Evolutionary conservation across 2,888 invertebrate species (phyloP).

Genomic region (Drymonia ruficornis): DNA sequence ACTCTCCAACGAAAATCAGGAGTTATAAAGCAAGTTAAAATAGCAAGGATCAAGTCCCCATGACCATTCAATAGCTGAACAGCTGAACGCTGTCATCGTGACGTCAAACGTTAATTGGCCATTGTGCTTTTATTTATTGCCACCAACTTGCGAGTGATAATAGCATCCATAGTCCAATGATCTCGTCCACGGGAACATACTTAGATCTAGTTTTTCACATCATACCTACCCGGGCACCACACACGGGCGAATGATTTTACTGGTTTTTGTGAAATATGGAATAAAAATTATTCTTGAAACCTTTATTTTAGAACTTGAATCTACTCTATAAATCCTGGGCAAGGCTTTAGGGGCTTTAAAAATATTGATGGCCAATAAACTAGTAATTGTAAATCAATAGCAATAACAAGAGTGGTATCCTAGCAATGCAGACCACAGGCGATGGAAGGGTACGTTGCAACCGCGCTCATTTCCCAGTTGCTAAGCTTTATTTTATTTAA

Average conservation of each 20-base stretch:
- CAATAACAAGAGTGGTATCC: slow-evolving; percentile 42
- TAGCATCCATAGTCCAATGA: slow-evolving; percentile 9
- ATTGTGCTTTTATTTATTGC: slow-evolving; percentile 44
- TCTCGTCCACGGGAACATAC: background rate
- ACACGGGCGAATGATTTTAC: no score
- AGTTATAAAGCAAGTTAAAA: background rate
- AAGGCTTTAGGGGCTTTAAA: background rate
- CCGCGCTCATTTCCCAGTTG: background rate
- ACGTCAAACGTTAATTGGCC: slow-evolving; percentile 52
- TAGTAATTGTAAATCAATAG: slow-evolving; percentile 45
- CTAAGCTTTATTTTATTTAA: background rate
- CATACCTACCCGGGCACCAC: no score
- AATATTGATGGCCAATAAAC: slow-evolving; percentile 17
- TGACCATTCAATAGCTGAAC: background rate
- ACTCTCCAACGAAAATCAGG: no score
- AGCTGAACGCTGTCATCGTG: slow-evolving; percentile 8
- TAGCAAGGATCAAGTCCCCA: slow-evolving; percentile 8
- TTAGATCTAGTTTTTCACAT: no score
- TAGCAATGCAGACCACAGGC: slow-evolving; percentile 50
- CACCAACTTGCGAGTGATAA: slow-evolving; percentile 15
- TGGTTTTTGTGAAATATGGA: no score
- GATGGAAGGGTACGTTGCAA: slow-evolving; percentile 36
- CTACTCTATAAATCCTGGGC: background rate
- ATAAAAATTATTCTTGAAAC: no score
- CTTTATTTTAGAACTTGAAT: no score